Evolutionary conservation across 64 coral and sea anemone species (phyloP).

Genomic region (Montipora capricornis): DNA sequence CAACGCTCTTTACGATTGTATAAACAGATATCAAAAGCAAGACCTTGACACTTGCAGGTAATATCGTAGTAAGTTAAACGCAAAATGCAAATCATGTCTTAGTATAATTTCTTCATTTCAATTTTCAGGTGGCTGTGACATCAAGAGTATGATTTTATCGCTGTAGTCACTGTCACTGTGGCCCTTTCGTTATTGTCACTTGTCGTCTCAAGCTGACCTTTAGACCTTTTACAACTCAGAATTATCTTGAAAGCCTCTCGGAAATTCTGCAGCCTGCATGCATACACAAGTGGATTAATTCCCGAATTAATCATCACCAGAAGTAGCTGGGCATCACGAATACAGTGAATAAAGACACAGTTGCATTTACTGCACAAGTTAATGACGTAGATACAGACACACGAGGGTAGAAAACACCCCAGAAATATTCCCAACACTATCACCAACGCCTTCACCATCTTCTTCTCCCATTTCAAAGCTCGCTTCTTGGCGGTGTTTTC

Average conservation of each 20-base stretch:
- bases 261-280: constrained; percentile 71
- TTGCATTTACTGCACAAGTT: constrained; percentile 79
- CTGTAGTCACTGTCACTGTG: neutral
- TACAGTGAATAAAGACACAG: constrained; percentile 66
- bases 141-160: no score
- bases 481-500: constrained; percentile 62
- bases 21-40: no score
- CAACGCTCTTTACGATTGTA: no score
- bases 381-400: constrained; percentile 75
- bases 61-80: no score
- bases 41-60: no score
- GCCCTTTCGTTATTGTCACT: neutral
- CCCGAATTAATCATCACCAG: constrained; percentile 68
- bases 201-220: neutral
- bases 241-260: constrained; percentile 54
- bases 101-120: no score
- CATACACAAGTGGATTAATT: constrained; percentile 79
- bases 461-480: constrained; percentile 70
- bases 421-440: constrained; percentile 78
- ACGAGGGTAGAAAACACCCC: constrained; percentile 66
- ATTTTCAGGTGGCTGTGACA: no score
- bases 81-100: no score
- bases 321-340: constrained; percentile 73
- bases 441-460: constrained; percentile 74
- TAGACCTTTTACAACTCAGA: neutral